phyloP scores from a whole-genome alignment of 2,797 vertebrate genomes.

The Naso thynnoides region DNA sequence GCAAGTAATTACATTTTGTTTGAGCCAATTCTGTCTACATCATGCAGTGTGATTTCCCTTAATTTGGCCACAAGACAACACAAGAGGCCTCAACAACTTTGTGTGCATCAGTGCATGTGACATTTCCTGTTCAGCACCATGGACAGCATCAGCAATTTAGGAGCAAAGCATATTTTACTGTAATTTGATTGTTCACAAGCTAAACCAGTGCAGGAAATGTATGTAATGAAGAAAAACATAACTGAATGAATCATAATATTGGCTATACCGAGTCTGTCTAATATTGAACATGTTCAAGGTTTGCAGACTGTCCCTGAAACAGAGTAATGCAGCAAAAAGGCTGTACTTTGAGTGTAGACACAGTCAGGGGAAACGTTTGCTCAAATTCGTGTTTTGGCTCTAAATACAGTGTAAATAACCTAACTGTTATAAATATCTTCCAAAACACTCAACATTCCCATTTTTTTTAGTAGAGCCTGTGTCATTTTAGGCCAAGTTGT shows the following conservation, averaged over 20 bases:
- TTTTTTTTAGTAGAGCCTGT: not conserved
- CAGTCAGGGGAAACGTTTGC: not conserved
- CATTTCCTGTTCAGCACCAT: conserved; percentile 30
- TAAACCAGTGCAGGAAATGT: not conserved
- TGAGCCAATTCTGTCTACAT: not conserved
- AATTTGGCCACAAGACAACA: no score
- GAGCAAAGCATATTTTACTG: not conserved
- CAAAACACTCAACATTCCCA: not conserved
- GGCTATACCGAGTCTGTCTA: not conserved
- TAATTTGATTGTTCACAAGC: not conserved
- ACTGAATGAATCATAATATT: not conserved
- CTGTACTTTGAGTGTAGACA: not conserved
- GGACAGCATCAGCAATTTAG: not conserved
- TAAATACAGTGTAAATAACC: conserved; percentile 3
- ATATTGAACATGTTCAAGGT: not conserved
- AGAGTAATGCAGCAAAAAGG: not conserved
- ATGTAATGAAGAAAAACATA: not conserved
- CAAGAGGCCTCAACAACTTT: conserved; percentile 36
- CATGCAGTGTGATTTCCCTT: not conserved
- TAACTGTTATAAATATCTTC: not conserved
- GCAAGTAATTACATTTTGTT: not conserved
- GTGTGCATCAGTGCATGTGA: conserved; percentile 5
- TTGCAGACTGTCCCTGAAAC: not conserved
- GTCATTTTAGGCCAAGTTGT: not conserved
- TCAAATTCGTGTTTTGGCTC: not conserved